Percentiles rank a stretch among this genome's conserved stretches.
These are phyloP conservation scores for Clarias laeviceps DNA, from an alignment of 2,797 vertebrate species.

Conservation along the genomic window DNA sequence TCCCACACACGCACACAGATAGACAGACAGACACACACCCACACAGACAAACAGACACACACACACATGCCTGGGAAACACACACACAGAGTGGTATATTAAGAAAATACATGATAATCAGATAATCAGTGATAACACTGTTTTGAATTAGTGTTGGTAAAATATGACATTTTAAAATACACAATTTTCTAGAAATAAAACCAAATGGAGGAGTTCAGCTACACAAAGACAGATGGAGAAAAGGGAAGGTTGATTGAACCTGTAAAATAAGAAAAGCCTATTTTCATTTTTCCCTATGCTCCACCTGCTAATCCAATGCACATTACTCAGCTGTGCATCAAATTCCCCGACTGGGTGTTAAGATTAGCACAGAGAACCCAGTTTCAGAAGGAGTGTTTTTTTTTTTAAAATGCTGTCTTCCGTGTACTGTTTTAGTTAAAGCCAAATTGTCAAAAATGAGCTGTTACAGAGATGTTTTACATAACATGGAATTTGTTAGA, in stretches of 20 bases:
- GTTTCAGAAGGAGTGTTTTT: background rate
- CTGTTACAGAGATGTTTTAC: conserved; percentile 3
- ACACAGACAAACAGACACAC: background rate
- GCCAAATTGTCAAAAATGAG: background rate
- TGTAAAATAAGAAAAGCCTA: conserved; percentile 36
- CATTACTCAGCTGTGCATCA: background rate
- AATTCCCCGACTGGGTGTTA: background rate
- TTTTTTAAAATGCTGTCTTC: background rate
- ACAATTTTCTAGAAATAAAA: background rate
- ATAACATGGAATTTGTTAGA: conserved; percentile 9
- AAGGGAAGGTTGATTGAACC: conserved; percentile 13
- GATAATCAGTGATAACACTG: background rate
- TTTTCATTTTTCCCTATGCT: conserved; percentile 25
- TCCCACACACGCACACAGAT: background rate
- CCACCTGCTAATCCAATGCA: conserved; percentile 6
- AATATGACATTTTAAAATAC: background rate
- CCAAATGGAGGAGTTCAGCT: background rate
- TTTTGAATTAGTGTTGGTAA: background rate
- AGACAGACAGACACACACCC: background rate
- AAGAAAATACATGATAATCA: background rate
- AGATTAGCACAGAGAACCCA: conserved; percentile 17
- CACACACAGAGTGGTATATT: background rate
- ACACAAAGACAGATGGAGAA: background rate
- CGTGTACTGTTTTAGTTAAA: background rate
- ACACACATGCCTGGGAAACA: background rate